Evolutionary conservation across 2,113 vertebrate species (phyloP).

Genomic region (Cercopithecus mona): DNA sequence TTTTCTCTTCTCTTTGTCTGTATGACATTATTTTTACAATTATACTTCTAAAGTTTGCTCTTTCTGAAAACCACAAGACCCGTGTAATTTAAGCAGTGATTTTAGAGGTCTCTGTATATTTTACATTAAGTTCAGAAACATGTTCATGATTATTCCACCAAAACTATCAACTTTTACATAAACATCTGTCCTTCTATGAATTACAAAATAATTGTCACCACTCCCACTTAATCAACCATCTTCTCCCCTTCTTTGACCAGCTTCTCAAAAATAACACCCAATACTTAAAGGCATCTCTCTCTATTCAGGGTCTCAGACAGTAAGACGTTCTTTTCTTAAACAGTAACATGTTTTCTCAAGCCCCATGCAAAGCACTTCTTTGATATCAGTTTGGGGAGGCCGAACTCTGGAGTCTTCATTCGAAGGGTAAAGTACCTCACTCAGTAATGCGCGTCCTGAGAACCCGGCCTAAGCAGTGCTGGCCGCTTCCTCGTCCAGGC

Average conservation of each 20-base stretch:
- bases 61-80: neutral
- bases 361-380: neutral
- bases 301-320: neutral
- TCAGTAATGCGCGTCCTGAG: rapidly evolving
- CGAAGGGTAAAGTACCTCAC: neutral
- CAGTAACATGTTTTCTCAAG: neutral
- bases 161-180: neutral
- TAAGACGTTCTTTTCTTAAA: neutral
- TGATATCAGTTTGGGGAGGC: no score
- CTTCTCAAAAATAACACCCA: neutral
- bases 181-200: neutral
- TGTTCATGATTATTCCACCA: neutral
- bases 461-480: no score
- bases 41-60: neutral
- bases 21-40: neutral
- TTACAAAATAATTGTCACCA: neutral
- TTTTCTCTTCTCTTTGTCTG: neutral
- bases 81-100: neutral
- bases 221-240: no score
- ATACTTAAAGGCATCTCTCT: neutral
- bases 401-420: neutral
- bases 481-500: neutral
- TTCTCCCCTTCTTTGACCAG: neutral
- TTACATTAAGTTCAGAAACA: neutral
- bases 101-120: neutral